Base-by-base conservation (phyloP, 2,113 vertebrate genomes). In the Lophius piscatorius region DNA sequence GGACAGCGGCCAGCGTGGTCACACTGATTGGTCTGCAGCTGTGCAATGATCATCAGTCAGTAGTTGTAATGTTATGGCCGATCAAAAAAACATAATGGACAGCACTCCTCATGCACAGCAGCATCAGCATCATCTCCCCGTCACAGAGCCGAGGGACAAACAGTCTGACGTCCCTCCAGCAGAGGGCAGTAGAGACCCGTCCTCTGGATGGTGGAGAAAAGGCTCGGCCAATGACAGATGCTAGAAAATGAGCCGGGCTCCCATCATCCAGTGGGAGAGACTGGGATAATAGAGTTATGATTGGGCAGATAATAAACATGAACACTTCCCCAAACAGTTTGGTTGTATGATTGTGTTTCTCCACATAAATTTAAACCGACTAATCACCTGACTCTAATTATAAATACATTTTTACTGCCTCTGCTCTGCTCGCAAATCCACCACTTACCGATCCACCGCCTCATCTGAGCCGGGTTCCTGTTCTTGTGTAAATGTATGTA, bases 171-270 rank as follows among this genome's bases (percentile, higher is more conserved):
- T 13, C n/a, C n/a, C n/a, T n/a, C 75, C 87, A 74, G 28, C 41
- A 89, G 87, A 74, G 82, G 87, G 82, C 78, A 59, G 31, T 89
- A 78, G 35, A 83, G 46, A 22, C 70, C 73, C 44, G 63, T 23
- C 46, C 33, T 60, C 42, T 48, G 29, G 4, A 13, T 7, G 26
- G 22, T 33, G n/a, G 9, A 31, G 29, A 31, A 5, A 31, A 41
- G 12, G 5, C 0, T 12, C 31, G 11, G 8, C n/a, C 7, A 4
- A 24, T 45, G 2, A 57, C 0, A 45, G 14, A 38, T 22, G 16
- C 9, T 34, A 40, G 41, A 56, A 36, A 44, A 52, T 4, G 14
- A 1, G 16, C 20, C 20, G 48, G 20, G 46, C 36, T 22, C n/a
- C 26, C 23, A 23, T 59, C 20, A 70, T 23, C 39, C 38, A 48